phyloP scores from a whole-genome alignment of 2,797 vertebrate species.

The Pangasius mekongensis region DNA sequence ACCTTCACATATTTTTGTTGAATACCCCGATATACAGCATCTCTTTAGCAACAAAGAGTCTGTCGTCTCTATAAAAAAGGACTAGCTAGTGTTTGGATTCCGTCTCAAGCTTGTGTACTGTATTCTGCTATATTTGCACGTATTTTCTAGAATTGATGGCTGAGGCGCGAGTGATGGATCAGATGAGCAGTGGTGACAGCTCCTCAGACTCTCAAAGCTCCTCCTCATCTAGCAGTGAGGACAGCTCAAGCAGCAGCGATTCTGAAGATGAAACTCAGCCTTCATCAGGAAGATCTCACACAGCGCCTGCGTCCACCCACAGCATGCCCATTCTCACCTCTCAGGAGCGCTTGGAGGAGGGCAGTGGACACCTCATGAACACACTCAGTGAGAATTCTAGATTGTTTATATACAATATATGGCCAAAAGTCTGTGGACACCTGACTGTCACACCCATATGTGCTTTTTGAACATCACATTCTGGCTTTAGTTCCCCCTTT shows the following conservation, averaged over 20 bases:
- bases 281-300: slow-evolving; percentile 62
- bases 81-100: not conserved
- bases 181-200: slow-evolving; percentile 92
- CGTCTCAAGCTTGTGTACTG: not conserved
- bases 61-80: not conserved
- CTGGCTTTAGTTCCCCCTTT: not conserved
- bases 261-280: slow-evolving; percentile 80
- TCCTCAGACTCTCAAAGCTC: slow-evolving; percentile 92
- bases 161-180: slow-evolving; percentile 91
- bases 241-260: slow-evolving; percentile 91
- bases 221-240: slow-evolving; percentile 88
- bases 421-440: not conserved
- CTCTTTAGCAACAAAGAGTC: not conserved
- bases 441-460: not conserved
- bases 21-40: not conserved
- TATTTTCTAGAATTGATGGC: slow-evolving; percentile 87
- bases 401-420: not conserved
- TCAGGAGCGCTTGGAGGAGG: slow-evolving; percentile 73
- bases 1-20: not conserved
- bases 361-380: slow-evolving; percentile 83
- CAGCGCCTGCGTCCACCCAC: slow-evolving; percentile 46
- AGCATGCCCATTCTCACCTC: slow-evolving; percentile 75
- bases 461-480: not conserved
- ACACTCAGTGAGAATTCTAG: slow-evolving; percentile 87
- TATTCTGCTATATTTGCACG: not conserved